A percentile compares a stretch with the other conserved stretches of the same genome.
Conservation (phyloP, 2,888 invertebrate genomes). For the Plagiodera versicolora region DNA sequence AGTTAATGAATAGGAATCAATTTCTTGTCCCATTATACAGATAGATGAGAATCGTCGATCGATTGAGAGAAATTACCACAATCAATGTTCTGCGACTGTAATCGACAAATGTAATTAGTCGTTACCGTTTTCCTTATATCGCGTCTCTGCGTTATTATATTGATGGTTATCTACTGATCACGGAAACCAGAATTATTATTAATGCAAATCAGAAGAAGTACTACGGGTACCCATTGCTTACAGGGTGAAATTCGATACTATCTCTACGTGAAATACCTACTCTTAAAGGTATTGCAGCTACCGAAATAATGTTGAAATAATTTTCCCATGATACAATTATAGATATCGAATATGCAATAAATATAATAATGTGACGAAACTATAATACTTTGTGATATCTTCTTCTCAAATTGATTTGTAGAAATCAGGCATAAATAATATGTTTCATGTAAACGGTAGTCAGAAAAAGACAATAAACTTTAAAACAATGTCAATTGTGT, state of each 20-base stretch:
- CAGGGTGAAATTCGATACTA: background rate
- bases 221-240: background rate
- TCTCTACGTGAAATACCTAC: no score
- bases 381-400: no score
- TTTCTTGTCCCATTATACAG: background rate
- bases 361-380: no score
- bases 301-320: no score
- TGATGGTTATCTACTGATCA: background rate
- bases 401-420: no score
- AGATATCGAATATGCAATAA: no score
- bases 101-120: background rate
- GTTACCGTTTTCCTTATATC: background rate
- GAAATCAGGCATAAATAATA: no score
- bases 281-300: no score
- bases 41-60: background rate
- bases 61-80: background rate
- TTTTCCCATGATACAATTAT: no score
- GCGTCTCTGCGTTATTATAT: background rate
- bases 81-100: background rate
- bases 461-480: no score
- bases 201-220: background rate
- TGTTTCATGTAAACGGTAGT: no score
- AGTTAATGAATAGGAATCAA: background rate
- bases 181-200: background rate
- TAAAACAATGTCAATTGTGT: no score